Conservation (phyloP, 1,140 invertebrate genomes). For the Lepidurus couesii region DNA sequence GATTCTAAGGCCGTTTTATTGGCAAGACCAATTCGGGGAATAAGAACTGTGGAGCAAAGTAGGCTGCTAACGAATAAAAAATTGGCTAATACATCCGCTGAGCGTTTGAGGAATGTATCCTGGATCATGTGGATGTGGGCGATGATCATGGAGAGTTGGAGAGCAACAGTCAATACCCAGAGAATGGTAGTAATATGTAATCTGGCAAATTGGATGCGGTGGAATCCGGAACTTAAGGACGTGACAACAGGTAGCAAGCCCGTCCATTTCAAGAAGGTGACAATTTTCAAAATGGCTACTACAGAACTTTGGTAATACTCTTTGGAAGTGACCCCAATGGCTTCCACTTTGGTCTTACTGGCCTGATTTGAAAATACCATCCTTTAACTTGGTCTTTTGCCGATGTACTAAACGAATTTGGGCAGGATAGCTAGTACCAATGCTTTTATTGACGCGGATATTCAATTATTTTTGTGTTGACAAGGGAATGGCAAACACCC, state of each 20-base stretch:
- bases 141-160: not conserved
- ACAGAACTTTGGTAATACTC: not conserved
- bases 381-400: not conserved
- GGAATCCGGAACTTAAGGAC: not conserved
- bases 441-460: too few relatives aligned
- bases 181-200: not conserved
- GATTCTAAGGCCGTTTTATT: not conserved
- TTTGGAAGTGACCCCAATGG: not conserved
- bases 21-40: not conserved
- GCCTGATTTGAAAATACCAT: not conserved
- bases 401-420: not conserved
- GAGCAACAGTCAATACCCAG: not conserved
- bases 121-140: not conserved
- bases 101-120: not conserved
- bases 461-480: too few relatives aligned
- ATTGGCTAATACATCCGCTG: not conserved
- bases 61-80: not conserved
- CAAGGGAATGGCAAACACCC: too few relatives aligned
- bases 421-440: too few relatives aligned
- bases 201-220: not conserved
- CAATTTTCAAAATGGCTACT: not conserved
- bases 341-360: not conserved
- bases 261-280: not conserved
- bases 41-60: not conserved
- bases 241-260: not conserved